phyloP scores from a whole-genome alignment of 1,140 invertebrate species.

The Pteromalus puparum region DNA sequence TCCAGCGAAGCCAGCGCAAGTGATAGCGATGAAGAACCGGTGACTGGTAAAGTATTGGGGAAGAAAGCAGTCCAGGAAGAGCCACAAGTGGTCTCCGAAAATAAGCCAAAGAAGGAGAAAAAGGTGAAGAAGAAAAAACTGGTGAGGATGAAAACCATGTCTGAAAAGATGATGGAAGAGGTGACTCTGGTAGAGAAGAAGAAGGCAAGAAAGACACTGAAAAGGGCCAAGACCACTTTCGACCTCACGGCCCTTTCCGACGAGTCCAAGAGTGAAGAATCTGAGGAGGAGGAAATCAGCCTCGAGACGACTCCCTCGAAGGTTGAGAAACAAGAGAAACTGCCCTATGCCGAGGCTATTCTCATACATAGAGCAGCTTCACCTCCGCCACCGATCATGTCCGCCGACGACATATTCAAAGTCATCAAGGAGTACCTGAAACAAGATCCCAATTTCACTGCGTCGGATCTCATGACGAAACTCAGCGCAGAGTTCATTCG shows the following conservation, averaged over 20 bases:
- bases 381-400: slow-evolving; percentile 47
- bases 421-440: slow-evolving; percentile 53
- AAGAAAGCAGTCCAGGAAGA: background rate
- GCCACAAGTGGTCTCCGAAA: slow-evolving; percentile 9
- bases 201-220: slow-evolving; percentile 25
- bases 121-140: slow-evolving; percentile 42
- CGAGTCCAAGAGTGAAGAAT: background rate
- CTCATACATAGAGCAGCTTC: background rate
- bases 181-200: background rate
- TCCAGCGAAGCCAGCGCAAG: slow-evolving; percentile 58
- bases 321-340: background rate
- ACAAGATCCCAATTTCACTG: slow-evolving; percentile 23
- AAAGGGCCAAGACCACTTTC: slow-evolving; percentile 40
- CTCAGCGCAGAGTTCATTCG: slow-evolving; percentile 60
- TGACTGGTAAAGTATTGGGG: background rate
- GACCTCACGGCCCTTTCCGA: background rate
- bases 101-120: slow-evolving; percentile 1
- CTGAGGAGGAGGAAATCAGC: background rate
- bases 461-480: slow-evolving; percentile 52
- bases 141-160: slow-evolving; percentile 52
- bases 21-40: slow-evolving; percentile 32
- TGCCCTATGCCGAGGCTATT: slow-evolving; percentile 12
- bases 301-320: background rate
- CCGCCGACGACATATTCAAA: slow-evolving; percentile 55
- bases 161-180: slow-evolving; percentile 9